A percentile compares a stretch with the other conserved stretches of the same genome.
Conservation (phyloP, 2,113 vertebrate genomes). For the Microtus oregoni region DNA sequence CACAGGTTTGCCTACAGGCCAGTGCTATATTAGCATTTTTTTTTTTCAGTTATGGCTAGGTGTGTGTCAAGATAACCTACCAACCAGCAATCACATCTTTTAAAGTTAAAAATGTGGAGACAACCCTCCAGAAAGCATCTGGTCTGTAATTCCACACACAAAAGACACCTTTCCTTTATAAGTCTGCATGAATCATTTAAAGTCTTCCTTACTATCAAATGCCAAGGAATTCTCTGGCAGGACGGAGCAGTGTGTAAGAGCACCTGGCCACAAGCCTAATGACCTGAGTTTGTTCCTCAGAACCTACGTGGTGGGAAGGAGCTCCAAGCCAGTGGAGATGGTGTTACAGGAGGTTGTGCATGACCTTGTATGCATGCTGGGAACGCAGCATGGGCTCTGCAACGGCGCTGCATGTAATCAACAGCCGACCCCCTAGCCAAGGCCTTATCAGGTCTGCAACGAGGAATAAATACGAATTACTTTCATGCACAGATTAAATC, state of each 20-base stretch:
- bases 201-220: not conserved
- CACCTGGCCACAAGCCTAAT: not conserved
- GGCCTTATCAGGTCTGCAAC: not conserved
- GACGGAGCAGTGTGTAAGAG: too few relatives aligned
- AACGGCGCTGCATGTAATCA: not conserved
- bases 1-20: not conserved
- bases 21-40: not conserved
- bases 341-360: not conserved
- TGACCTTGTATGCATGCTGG: not conserved
- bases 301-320: not conserved
- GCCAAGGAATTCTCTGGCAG: not conserved
- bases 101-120: conserved; percentile 8
- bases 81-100: not conserved
- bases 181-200: conserved; percentile 19
- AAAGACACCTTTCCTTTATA: conserved; percentile 11
- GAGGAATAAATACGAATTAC: not conserved
- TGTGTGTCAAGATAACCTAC: not conserved
- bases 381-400: not conserved
- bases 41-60: not conserved
- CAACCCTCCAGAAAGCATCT: not conserved
- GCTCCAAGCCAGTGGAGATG: not conserved
- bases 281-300: not conserved
- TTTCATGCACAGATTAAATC: not conserved
- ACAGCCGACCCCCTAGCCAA: not conserved
- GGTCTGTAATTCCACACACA: not conserved